Base-by-base conservation (phyloP, 2,888 invertebrate species). In the Buathra laborator region DNA sequence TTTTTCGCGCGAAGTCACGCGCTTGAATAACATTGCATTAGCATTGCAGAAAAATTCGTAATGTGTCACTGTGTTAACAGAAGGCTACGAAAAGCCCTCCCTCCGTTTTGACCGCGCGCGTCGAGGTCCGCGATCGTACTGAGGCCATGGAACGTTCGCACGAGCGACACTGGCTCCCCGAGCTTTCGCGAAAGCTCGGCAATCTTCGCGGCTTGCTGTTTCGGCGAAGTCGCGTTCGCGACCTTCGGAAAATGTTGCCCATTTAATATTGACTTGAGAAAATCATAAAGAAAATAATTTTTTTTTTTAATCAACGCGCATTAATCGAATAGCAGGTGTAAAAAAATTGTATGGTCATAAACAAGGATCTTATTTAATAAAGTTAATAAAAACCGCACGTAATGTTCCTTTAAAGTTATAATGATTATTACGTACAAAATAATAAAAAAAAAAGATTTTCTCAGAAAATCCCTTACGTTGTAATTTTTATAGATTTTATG, bases 111-210 rank as follows among this genome's bases (percentile, higher is more conserved):
- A 85, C 84, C 90, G 90, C 90, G 91, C 92, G 92, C 92, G 90
- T 82, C 89, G 90, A 90, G 89, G 87, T 90, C 88, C 92, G 91
- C 92, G 92, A 90, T 90, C 88, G 88, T 88, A 93, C 92, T 92
- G 92, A 88, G 88, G 90, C 87, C 88, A 87, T 83, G 84, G 90
- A 90, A 90, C 86, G 91, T 89, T 90, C 86, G 88, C 89, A 87
- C 88, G 88, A 87, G 89, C 83, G 71, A 75, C 62, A 76, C 80
- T 85, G 46, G 81, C 85, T 81, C 79, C 51, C 51, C 68, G 81
- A 83, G 85, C 83, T 87, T 89, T 90, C 90, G 91, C 85, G 89
- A 83, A 86, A 88, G 86, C 89, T 91, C 91, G 91, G 91, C 88
- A 87, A 88, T 89, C 89, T 90, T 89, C 91, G 90, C 86, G 81